phyloP scores from a whole-genome alignment of 2,888 invertebrate genomes.

The Hypsopygia costalis region DNA sequence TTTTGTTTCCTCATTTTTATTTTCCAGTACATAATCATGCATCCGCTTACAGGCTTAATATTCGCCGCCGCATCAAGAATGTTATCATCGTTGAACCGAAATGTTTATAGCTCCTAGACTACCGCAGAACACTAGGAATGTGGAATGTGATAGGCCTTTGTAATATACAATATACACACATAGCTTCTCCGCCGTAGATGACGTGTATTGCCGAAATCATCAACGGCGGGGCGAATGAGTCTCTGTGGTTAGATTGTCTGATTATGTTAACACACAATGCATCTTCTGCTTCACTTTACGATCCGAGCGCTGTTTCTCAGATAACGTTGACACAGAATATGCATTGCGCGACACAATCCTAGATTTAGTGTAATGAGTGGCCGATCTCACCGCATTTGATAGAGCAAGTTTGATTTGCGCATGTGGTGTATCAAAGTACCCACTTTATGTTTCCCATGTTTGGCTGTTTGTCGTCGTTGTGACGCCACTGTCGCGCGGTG shows the following conservation, averaged over 20 bases:
- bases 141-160: constrained; percentile 61
- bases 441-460: constrained; percentile 63
- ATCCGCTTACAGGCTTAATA: constrained; percentile 73
- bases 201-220: constrained; percentile 25
- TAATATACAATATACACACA: constrained; percentile 52
- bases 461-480: constrained; percentile 75
- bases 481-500: constrained; percentile 51
- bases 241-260: constrained; percentile 42
- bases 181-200: constrained; percentile 36
- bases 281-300: constrained; percentile 51
- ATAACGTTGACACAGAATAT: constrained; percentile 52
- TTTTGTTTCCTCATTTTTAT: constrained; percentile 48
- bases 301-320: constrained; percentile 2
- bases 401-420: constrained; percentile 78
- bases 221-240: constrained; percentile 26
- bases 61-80: constrained; percentile 67
- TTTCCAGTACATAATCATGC: constrained; percentile 38
- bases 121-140: constrained; percentile 45
- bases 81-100: constrained; percentile 64
- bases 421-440: constrained; percentile 71
- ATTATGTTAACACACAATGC: constrained; percentile 48
- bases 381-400: constrained; percentile 78
- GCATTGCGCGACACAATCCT: constrained; percentile 66
- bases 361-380: constrained; percentile 79
- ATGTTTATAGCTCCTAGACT: constrained; percentile 38